Conservation (phyloP, 1,140 invertebrate genomes). For the Sinonovacula constricta region DNA sequence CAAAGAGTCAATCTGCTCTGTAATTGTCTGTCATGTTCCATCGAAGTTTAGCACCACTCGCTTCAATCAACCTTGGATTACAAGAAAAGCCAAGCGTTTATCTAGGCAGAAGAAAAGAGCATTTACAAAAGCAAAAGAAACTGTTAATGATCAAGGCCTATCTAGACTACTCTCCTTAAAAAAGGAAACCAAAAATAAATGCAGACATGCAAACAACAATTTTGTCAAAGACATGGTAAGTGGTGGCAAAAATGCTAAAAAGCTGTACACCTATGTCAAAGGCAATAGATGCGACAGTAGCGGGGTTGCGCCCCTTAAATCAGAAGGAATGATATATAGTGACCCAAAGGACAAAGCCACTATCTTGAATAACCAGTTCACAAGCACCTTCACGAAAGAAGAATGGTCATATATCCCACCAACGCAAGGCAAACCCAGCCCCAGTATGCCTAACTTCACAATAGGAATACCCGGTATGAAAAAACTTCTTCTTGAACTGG, state of each 20-base stretch:
- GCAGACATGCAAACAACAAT: conserved; percentile 10
- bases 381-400: conserved; percentile 30
- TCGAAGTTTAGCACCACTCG: conserved; percentile 11
- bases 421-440: neutral
- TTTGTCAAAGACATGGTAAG: conserved; percentile 14
- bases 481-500: conserved; percentile 16
- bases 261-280: conserved; percentile 33
- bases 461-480: conserved; percentile 1
- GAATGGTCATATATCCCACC: conserved; percentile 20
- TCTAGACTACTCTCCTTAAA: neutral
- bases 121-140: neutral
- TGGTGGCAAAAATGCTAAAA: conserved; percentile 24
- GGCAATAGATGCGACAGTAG: conserved; percentile 29
- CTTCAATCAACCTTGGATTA: conserved; percentile 30
- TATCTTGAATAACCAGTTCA: conserved; percentile 43
- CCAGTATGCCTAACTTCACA: conserved; percentile 13
- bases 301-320: conserved; percentile 22
- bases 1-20: neutral
- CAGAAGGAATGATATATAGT: conserved; percentile 9
- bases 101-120: conserved; percentile 31
- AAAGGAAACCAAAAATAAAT: conserved; percentile 11
- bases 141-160: neutral
- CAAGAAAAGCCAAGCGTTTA: conserved; percentile 6
- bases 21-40: conserved; percentile 7
- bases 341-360: conserved; percentile 23